These are phyloP conservation scores for Tupaia tana DNA, from an alignment of 2,113 vertebrate species.

Conservation along the genomic window DNA sequence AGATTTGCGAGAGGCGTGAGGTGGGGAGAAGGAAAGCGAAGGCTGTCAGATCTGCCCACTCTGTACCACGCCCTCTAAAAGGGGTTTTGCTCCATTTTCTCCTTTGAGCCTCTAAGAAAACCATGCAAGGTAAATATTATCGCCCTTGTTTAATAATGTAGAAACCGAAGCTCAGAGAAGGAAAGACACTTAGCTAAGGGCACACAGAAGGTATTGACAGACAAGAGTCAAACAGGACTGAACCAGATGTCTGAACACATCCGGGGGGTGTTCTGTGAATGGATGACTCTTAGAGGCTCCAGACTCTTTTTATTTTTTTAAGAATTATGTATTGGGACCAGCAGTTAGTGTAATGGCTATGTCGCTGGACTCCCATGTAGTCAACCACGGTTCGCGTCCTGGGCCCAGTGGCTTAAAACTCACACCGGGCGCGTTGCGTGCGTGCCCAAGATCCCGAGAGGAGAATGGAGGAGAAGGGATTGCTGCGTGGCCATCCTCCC, in stretches of 20 bases:
- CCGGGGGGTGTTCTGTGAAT: neutral
- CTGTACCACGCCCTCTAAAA: neutral
- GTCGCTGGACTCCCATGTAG: no score
- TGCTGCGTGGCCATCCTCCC: no score
- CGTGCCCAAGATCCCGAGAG: no score
- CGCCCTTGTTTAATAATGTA: neutral
- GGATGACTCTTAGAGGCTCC: neutral
- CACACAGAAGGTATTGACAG: neutral
- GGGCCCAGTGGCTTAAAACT: no score
- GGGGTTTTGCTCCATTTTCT: neutral
- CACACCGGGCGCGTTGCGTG: no score
- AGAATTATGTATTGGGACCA: no score
- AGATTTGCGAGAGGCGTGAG: neutral
- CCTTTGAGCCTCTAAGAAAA: neutral
- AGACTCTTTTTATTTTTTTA: neutral
- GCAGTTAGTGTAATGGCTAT: no score
- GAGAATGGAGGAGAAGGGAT: no score
- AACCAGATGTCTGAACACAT: neutral
- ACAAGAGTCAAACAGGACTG: neutral
- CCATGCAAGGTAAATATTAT: neutral
- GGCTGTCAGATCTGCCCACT: neutral
- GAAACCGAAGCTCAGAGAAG: neutral
- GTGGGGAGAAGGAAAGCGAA: neutral
- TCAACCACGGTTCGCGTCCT: no score
- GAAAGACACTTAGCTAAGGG: neutral